Evolutionary conservation across 2,888 invertebrate species (phyloP).

Genomic region (Endotricha flammealis): DNA sequence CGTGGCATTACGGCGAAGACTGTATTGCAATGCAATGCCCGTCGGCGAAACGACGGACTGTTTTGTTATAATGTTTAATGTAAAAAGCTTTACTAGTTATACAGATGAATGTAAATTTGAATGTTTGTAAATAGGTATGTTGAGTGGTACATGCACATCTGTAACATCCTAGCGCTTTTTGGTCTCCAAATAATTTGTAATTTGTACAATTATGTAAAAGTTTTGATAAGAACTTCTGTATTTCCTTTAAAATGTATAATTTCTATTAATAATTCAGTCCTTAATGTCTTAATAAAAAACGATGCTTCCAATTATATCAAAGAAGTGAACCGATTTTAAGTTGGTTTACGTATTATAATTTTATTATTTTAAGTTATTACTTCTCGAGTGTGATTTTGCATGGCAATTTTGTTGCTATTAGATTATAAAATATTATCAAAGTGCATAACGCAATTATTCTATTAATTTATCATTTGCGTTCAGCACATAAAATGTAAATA

Average conservation of each 20-base stretch:
- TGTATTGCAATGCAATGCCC: constrained; percentile 71
- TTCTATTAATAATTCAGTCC: constrained; percentile 36
- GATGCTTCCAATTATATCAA: constrained; percentile 79
- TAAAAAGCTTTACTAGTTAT: constrained; percentile 76
- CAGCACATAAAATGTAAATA: constrained; percentile 63
- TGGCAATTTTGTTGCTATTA: constrained; percentile 71
- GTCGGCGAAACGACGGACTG: constrained; percentile 37
- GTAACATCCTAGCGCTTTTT: constrained; percentile 21
- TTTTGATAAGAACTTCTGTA: constrained; percentile 37
- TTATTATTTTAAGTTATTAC: constrained; percentile 63
- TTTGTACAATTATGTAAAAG: constrained; percentile 32
- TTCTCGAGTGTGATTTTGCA: constrained; percentile 74
- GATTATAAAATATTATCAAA: constrained; percentile 48
- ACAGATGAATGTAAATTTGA: constrained; percentile 56
- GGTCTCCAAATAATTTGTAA: constrained; percentile 13
- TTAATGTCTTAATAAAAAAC: constrained; percentile 68
- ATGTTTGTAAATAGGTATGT: constrained; percentile 68
- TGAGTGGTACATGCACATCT: constrained; percentile 50
- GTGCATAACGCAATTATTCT: constrained; percentile 57
- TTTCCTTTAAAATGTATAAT: constrained; percentile 24
- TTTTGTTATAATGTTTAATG: constrained; percentile 70
- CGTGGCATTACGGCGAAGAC: constrained; percentile 74
- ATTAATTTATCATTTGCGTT: constrained; percentile 67
- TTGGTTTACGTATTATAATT: constrained; percentile 63
- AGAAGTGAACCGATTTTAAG: constrained; percentile 72